Evolutionary conservation across 2,888 invertebrate genomes (phyloP), one percentile per base, ranked within the genome.

Genomic region (Drosophila formosana): DNA sequence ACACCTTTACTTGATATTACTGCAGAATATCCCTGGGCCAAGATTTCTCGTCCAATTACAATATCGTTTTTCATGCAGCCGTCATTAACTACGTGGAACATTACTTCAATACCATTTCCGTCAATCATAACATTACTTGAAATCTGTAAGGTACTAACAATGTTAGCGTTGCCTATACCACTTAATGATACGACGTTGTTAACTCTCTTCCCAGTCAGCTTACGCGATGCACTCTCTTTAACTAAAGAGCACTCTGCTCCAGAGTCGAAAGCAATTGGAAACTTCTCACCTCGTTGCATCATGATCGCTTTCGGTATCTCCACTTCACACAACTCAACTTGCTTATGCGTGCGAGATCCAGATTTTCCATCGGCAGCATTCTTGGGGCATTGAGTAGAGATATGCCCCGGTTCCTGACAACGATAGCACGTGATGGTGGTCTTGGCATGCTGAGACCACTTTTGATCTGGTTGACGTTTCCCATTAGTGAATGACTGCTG

Each of bases 11-110:
- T 9, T 23, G 58, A 58, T 23, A 60, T 25, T 45, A 60, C 3
- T 30, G 51, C 39, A 9, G 53, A 51, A 46, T 39, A 43, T 47
- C 63, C 53, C 6, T 68, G 47, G 8, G 61, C 55, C 26, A 56
- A 61, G 3, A 18, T 18, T 1, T 18, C 18, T 18, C 18, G 18
- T 18, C 18, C 1, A 18, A 18, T 18, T 18, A 18, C 52, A 53
- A 63, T 57, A 43, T 52, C 11, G 18, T 52, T 52, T 28, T 52
- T 62, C 47, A 67, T 52, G 52, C 41, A 32, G 8, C 47, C 28
- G 18, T 57, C 57, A 8, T 30, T 34, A n/a, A 62, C 41, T 47
- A 52, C n/a, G 34, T 52, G 46, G 9, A 61, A 52, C 32, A 56
- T 18, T 32, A 61, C n/a, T 25, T 25, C 39, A 2, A 52, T 23